Evolutionary conservation across 2,888 invertebrate genomes (phyloP), one percentile per base, ranked within the genome.

Genomic region (Megaustenia siamemsis): DNA sequence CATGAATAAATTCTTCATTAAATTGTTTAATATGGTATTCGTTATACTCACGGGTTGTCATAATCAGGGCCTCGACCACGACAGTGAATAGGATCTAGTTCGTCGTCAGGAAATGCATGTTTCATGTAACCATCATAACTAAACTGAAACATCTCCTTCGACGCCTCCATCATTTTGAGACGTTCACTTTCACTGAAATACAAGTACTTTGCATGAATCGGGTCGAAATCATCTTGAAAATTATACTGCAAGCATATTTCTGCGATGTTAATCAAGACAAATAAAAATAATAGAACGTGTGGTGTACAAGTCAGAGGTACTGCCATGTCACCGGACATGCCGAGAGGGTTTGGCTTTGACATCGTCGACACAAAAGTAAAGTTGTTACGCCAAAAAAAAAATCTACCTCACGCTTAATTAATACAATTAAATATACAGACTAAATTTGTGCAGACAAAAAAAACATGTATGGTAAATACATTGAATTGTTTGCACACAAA

Each of bases 111-210:
- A 92, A 95, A 96, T 0, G 96, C 96, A 93, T 95, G 94, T 88
- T 94, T 94, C 95, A 96, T 95, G 92, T 96, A 96, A 90, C 94
- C 95, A 90, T 96, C 95, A 91, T 95, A 96, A 4, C 95, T 95
- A 92, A 95, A 95, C 88, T 95, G 93, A 92, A 95, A 95, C 95
- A 95, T 95, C 86, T 95, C 92, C 86, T 93, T 93, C 35, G 95
- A 94, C 87, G 94, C 94, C 53, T 92, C 89, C 49, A 91, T 84
- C 86, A 92, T 93, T 86, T 92, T 89, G 35, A 92, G 83, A 60
- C 93, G 80, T 66, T 93, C 92, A n/a, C 82, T 86, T 89, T 94
- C 92, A 15, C 92, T 90, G 86, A 94, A 93, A 53, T 90, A 87
- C n/a, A 91, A 90, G 89, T 92, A 94, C 88, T 92, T 92, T 32